These are phyloP conservation scores for Leistus spinibarbis DNA, from an alignment of 2,888 invertebrate species.

Conservation along the genomic window DNA sequence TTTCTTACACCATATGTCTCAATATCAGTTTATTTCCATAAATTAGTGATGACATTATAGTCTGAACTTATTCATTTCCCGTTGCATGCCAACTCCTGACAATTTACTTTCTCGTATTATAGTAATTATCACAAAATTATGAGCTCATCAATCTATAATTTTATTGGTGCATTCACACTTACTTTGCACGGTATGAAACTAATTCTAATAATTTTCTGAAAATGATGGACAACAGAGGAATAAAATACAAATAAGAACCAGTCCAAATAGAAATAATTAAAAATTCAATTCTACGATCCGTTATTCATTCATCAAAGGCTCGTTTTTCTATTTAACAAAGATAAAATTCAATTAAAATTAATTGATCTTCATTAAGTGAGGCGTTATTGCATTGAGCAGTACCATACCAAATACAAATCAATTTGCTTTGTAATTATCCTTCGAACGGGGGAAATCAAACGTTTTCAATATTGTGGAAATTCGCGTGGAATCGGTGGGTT, in stretches of 20 bases:
- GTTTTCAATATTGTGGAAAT: background rate
- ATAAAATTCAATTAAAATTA: conserved; percentile 18
- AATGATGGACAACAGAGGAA: too few relatives aligned
- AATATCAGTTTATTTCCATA: too few relatives aligned
- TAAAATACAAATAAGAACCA: background rate
- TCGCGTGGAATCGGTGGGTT: conserved; percentile 14
- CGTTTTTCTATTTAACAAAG: background rate
- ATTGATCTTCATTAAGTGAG: conserved; percentile 17
- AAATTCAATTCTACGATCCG: background rate
- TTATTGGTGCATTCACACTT: too few relatives aligned
- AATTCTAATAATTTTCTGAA: too few relatives aligned
- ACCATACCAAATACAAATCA: conserved; percentile 19
- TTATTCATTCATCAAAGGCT: background rate
- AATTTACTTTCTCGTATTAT: too few relatives aligned
- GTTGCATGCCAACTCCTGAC: too few relatives aligned
- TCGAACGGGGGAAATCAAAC: conserved; percentile 20
- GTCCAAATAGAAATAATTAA: background rate
- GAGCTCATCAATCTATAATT: too few relatives aligned
- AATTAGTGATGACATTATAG: too few relatives aligned
- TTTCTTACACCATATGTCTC: too few relatives aligned
- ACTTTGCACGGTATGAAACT: too few relatives aligned
- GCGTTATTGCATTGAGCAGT: conserved; percentile 4
- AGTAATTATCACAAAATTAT: too few relatives aligned
- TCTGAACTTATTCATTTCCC: too few relatives aligned
- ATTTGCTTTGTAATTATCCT: conserved; percentile 34